These are phyloP conservation scores for Chelmon rostratus DNA, from an alignment of 2,797 vertebrate genomes.

Conservation along the genomic window DNA sequence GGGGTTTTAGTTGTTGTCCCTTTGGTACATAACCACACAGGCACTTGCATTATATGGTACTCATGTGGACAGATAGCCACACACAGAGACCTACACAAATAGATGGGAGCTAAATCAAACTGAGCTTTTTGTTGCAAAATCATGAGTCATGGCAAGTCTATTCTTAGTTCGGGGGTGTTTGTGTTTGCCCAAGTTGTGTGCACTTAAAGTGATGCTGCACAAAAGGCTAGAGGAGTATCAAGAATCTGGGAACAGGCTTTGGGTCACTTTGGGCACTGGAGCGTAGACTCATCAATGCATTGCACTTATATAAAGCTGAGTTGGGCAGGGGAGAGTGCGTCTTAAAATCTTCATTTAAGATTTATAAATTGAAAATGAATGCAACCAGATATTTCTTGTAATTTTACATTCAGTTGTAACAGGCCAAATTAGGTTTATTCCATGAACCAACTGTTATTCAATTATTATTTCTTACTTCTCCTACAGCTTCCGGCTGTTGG, in stretches of 20 bases:
- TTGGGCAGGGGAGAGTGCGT: not conserved
- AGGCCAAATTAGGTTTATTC: not conserved
- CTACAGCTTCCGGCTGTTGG: slow-evolving; percentile 44
- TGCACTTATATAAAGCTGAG: slow-evolving; percentile 42
- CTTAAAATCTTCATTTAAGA: slow-evolving; percentile 24
- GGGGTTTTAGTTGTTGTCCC: slow-evolving; percentile 56
- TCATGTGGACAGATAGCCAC: slow-evolving; percentile 39
- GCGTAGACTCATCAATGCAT: slow-evolving; percentile 29
- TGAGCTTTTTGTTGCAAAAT: slow-evolving; percentile 80
- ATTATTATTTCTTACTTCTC: slow-evolving; percentile 50
- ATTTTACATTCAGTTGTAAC: not conserved
- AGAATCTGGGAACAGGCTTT: slow-evolving; percentile 46
- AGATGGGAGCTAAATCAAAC: slow-evolving; percentile 66
- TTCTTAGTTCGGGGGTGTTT: slow-evolving; percentile 80
- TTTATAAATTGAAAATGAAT: slow-evolving; percentile 4
- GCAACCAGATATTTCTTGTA: not conserved
- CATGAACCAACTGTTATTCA: slow-evolving; percentile 15
- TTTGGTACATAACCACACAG: slow-evolving; percentile 51
- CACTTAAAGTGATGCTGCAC: slow-evolving; percentile 73
- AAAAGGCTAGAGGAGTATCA: slow-evolving; percentile 50
- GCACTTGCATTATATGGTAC: slow-evolving; percentile 35
- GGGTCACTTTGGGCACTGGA: slow-evolving; percentile 54
- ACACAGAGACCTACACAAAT: slow-evolving; percentile 26
- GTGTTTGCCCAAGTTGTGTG: slow-evolving; percentile 74
- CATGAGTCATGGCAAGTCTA: slow-evolving; percentile 82